Evolutionary conservation across 2,113 vertebrate species (phyloP).

Genomic region (Lipophrys pholis): DNA sequence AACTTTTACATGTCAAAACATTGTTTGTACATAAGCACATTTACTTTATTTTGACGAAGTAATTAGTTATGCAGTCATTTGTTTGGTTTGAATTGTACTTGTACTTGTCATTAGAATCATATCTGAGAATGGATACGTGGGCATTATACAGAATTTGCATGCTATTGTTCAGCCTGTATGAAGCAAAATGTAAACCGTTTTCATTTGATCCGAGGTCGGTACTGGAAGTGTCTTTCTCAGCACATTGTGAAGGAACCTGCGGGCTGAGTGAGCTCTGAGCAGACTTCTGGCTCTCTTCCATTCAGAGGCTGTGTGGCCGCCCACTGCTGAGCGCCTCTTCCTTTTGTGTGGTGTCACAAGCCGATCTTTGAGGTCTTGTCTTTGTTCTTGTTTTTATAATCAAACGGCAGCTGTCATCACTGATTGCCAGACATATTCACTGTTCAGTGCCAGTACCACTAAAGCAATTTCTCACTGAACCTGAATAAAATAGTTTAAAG

Average conservation of each 20-base stretch:
- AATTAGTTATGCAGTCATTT: constrained; percentile 43
- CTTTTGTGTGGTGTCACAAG: constrained; percentile 40
- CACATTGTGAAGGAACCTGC: constrained; percentile 36
- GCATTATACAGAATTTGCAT: constrained; percentile 78
- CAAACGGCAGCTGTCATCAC: constrained; percentile 73
- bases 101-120: constrained; percentile 41
- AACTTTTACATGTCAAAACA: background rate
- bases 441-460: constrained; percentile 34
- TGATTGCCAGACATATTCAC: constrained; percentile 63
- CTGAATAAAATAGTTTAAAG: constrained; percentile 60
- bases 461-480: constrained; percentile 52
- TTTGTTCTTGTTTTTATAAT: constrained; percentile 68
- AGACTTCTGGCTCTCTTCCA: background rate
- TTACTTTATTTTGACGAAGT: constrained; percentile 16
- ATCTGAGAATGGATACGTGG: constrained; percentile 63
- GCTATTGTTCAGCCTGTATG: constrained; percentile 50
- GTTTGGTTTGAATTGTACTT: constrained; percentile 57
- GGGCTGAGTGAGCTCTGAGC: constrained; percentile 10
- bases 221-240: constrained; percentile 13
- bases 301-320: constrained; percentile 13
- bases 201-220: constrained; percentile 30
- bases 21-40: constrained; percentile 1
- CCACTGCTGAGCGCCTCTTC: constrained; percentile 24
- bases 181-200: constrained; percentile 42
- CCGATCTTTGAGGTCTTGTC: constrained; percentile 29